Evolutionary conservation across 2,797 vertebrate species (phyloP), one percentile per base, ranked within the genome.

Genomic region (Lagorchestes hirsutus): DNA sequence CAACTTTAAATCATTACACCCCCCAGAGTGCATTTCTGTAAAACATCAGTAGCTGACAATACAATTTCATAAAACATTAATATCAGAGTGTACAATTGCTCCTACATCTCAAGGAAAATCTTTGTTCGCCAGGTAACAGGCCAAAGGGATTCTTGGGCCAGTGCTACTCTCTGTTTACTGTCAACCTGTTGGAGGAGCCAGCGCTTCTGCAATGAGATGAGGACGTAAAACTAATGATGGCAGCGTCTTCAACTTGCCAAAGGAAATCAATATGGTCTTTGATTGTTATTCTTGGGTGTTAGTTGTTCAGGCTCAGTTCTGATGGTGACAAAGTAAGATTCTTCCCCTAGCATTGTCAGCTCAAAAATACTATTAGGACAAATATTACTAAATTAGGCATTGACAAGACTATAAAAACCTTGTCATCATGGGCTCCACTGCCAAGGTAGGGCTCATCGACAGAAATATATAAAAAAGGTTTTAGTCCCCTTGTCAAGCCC

Each of bases 1-100:
- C 95, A 91, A 90, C 56, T 95, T 95, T 96, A 97, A 62, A 95
- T 97, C 74, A 96, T 98, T 97, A 94, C 93, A 97, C 95, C 96
- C 92, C 90, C 55, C 57, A 94, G 93, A 58, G 97, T 59, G 5
- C 0, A 5, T 93, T 94, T 92, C 3, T 96, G 58, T 92, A 94
- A 91, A 90, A 92, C 95, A 96, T 95, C 92, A 96, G 58, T 56
- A 92, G 52, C 91, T 97, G 92, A 93, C 96, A 97, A 92, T 62
- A 94, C 74, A 93, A 16, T 91, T 97, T 96, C 59, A 97, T 90
- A 96, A 97, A 98, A 96, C 93, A 96, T 96, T 95, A 96, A 67
- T 97, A 97, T 96, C 95, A 97, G 74, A 95, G 40, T 54, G 96
- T 95, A 91, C 58, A 95, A 29, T 95, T 97, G 57, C 55, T 92